Evolutionary conservation across 2,888 invertebrate species (phyloP).

Genomic region (Pterostichus niger): DNA sequence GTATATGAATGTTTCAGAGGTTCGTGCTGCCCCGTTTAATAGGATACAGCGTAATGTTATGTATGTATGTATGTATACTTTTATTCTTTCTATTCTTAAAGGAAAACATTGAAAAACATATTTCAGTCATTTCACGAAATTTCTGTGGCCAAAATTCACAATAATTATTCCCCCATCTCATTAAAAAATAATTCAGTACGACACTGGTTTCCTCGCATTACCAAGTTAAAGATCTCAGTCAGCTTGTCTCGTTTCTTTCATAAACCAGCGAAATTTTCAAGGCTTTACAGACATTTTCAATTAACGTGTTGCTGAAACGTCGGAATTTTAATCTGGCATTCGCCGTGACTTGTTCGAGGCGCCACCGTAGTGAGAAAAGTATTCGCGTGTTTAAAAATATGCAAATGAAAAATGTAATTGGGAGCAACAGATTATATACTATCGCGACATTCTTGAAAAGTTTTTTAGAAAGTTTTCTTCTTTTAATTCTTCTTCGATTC

Average conservation of each 20-base stretch:
- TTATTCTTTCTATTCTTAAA: no score
- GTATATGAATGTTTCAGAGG: no score
- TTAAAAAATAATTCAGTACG: constrained; percentile 2
- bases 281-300: constrained; percentile 21
- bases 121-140: no score
- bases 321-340: constrained; percentile 21
- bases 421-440: constrained; percentile 25
- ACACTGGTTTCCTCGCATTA: background rate
- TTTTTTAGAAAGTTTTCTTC: constrained; percentile 1
- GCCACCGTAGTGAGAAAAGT: constrained; percentile 3
- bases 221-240: constrained; percentile 23
- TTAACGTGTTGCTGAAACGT: constrained; percentile 34
- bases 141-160: no score
- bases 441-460: constrained; percentile 24
- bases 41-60: no score
- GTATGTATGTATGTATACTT: no score
- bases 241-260: constrained; percentile 24
- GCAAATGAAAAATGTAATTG: constrained; percentile 43
- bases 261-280: constrained; percentile 12
- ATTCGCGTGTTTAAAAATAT: constrained; percentile 39
- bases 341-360: background rate
- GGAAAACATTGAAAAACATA: no score
- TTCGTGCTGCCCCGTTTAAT: no score
- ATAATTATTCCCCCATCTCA: no score
- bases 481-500: background rate